phyloP scores from a whole-genome alignment of 2,888 invertebrate genomes.

The Mesopsocus fuscifrons region DNA sequence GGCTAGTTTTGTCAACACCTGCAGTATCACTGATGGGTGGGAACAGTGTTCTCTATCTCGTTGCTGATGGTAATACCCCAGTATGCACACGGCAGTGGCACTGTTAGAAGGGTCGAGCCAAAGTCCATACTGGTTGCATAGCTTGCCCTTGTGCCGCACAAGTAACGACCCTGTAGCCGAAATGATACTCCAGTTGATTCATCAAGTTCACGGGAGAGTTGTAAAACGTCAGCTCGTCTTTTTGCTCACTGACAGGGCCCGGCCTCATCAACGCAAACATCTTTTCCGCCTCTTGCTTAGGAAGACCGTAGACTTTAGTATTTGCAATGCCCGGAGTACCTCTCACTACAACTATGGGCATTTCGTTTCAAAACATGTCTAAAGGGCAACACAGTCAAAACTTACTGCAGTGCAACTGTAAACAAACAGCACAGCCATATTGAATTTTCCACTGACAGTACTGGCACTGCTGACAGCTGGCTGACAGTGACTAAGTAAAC shows the following conservation, averaged over 20 bases:
- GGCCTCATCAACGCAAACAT: slow-evolving; percentile 15
- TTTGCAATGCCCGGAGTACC: slow-evolving; percentile 19
- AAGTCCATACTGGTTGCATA: slow-evolving; percentile 16
- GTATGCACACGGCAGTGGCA: no score
- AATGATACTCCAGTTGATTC: slow-evolving; percentile 18
- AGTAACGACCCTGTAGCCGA: slow-evolving; percentile 17
- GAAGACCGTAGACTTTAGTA: slow-evolving; percentile 18
- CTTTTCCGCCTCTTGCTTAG: slow-evolving; percentile 15
- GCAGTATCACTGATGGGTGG: no score
- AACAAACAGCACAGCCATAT: no score
- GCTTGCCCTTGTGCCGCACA: slow-evolving; percentile 16
- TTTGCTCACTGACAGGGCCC: slow-evolving; percentile 16
- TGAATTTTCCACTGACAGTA: no score
- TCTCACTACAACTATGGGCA: slow-evolving; percentile 18
- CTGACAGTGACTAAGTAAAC: no score
- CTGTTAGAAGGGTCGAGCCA: slow-evolving; percentile 12
- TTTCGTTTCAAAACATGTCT: no score
- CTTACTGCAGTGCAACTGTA: no score
- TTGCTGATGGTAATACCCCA: no score
- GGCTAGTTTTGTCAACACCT: no score
- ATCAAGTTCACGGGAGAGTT: slow-evolving; percentile 19
- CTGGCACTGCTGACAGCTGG: no score
- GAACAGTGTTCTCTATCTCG: no score
- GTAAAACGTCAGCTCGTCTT: slow-evolving; percentile 18
- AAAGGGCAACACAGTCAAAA: no score